Evolutionary conservation across 2,113 vertebrate genomes (phyloP), one percentile per base, ranked within the genome.

Genomic region (Eidolon helvum): DNA sequence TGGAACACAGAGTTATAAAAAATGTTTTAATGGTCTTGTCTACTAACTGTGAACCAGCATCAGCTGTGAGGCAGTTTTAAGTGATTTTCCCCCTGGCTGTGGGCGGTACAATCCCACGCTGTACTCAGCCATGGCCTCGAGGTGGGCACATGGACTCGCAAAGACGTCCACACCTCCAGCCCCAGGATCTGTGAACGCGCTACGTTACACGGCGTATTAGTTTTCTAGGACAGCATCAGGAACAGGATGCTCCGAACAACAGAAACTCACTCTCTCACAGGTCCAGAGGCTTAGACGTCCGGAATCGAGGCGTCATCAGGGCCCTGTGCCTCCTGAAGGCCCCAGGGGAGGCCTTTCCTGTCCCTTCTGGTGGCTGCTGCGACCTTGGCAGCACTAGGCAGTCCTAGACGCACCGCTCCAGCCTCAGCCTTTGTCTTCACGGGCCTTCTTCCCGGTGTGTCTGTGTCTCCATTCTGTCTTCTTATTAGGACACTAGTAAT

Each of bases 151-250:
- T 26, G 7, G 40, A 38, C 10, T 21, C 24, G 50, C 50, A 50
- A 78, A 57, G 38, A 50, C 11, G 28, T 16, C 50, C 84, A 57
- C 2, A 2, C 50, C 38, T 72, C 22, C 40, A 48, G n/a, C 26
- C 26, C 33, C 24, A 6, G 26, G 40, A 45, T 57, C 82, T 30
- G 16, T 93, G 72, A 35, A 14, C 33, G 55, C 45, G 18, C 33
- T 2, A 45, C 45, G 2, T 4, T 57, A 43, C 30, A 19, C 2
- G 7, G 19, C 21, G 0, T 28, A 5, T 40, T 40, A 4, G 15
- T 35, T 11, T 53, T 61, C 43, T 43, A 59, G 26, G 22, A n/a
- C 53, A 40, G 65, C n/a, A 10, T 28, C 26, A 22, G 53, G 63
- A 10, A 40, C n/a, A 24, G 26, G 19, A 50, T 50, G 48, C 48